These are phyloP conservation scores for Aphelinus atriplicis DNA, from an alignment of 1,140 invertebrate genomes.

Conservation along the genomic window DNA sequence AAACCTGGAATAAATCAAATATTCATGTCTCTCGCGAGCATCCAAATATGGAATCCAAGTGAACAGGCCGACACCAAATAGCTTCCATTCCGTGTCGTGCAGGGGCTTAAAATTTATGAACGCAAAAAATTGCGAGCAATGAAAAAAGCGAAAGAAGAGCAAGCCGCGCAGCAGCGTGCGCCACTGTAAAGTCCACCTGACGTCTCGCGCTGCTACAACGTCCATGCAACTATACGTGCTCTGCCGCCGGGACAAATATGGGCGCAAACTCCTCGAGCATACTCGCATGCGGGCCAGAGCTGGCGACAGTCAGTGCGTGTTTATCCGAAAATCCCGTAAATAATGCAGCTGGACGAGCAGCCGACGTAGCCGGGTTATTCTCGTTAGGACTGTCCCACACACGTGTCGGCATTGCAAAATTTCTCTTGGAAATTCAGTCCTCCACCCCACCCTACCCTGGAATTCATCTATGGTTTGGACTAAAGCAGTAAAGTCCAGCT, in stretches of 20 bases:
- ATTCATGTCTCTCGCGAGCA: too few species aligned
- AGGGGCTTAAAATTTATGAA: too few species aligned
- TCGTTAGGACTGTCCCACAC: background rate
- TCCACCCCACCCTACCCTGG: too few species aligned
- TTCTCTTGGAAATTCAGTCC: background rate
- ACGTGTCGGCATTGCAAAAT: background rate
- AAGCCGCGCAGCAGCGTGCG: too few species aligned
- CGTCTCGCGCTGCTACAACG: background rate
- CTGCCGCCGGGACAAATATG: conserved; percentile 2
- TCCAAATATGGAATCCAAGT: too few species aligned
- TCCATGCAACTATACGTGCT: conserved; percentile 4
- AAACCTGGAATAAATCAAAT: too few species aligned
- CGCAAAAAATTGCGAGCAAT: too few species aligned
- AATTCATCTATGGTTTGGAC: too few species aligned
- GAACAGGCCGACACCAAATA: too few species aligned
- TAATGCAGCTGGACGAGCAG: conserved; percentile 21
- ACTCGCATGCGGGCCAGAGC: background rate
- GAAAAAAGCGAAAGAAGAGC: too few species aligned
- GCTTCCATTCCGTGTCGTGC: too few species aligned
- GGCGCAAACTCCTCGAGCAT: background rate
- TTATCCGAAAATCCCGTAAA: conserved; percentile 24
- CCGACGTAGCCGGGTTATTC: background rate
- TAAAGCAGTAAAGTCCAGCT: too few species aligned
- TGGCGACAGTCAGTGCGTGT: background rate
- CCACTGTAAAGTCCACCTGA: conserved; percentile 12